Evolutionary conservation across 2,113 vertebrate species (phyloP).

Genomic region (Taurulus bubalis): DNA sequence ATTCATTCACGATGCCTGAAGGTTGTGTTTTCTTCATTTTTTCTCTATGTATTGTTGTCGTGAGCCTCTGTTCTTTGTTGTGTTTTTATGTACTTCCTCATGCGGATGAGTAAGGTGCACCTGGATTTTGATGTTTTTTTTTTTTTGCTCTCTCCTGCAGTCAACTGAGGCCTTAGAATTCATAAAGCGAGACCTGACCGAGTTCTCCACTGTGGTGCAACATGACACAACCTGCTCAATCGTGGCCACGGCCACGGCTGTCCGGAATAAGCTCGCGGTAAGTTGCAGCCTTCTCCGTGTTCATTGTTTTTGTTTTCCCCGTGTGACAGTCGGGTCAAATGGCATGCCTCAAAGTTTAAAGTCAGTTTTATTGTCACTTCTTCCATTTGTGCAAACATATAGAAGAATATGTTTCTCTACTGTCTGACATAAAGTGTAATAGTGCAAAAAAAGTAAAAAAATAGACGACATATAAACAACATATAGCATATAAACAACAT

Average conservation of each 20-base stretch:
- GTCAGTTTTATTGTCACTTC: too few relatives aligned
- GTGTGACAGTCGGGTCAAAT: neutral
- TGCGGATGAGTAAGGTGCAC: neutral
- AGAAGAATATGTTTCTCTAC: too few relatives aligned
- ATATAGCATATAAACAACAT: too few relatives aligned
- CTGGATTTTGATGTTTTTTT: neutral
- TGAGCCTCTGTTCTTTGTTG: neutral
- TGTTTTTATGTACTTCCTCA: neutral
- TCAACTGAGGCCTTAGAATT: conserved; percentile 97
- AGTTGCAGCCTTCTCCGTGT: neutral
- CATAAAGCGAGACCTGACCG: conserved; percentile 94
- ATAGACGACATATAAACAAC: too few relatives aligned
- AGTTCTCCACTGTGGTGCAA: conserved; percentile 96
- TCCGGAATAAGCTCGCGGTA: conserved; percentile 95
- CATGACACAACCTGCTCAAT: conserved; percentile 98
- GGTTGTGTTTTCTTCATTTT: neutral
- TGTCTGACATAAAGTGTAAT: too few relatives aligned
- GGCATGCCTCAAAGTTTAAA: too few relatives aligned
- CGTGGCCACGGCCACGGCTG: conserved; percentile 93
- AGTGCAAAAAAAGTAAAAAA: too few relatives aligned
- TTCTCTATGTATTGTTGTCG: neutral
- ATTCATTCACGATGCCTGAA: neutral
- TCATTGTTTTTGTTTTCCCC: neutral
- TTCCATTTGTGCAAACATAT: too few relatives aligned
- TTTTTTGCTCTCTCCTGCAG: conserved; percentile 71